Evolutionary conservation across 1,140 invertebrate species (phyloP).

Genomic region (Cyphomyrmex costatus): DNA sequence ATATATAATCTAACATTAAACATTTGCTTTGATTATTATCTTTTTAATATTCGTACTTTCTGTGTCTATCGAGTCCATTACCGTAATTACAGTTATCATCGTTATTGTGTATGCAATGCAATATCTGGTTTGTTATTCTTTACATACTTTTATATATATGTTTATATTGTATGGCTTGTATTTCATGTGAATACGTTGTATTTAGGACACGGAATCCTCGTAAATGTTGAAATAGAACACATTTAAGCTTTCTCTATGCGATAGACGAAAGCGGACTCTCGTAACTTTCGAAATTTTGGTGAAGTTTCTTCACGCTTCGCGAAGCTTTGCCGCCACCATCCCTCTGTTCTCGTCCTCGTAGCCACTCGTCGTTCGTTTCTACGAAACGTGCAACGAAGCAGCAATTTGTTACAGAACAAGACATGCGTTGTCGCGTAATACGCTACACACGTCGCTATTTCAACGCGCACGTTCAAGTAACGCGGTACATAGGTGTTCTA

Average conservation of each 20-base stretch:
- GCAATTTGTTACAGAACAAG: slow-evolving; percentile 62
- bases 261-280: slow-evolving; percentile 69
- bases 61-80: not conserved
- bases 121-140: not conserved
- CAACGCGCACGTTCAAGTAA: slow-evolving; percentile 9
- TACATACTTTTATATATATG: not conserved
- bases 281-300: slow-evolving; percentile 78
- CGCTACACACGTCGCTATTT: slow-evolving; percentile 33
- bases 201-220: slow-evolving; percentile 9
- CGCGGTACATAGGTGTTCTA: not conserved
- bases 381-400: slow-evolving; percentile 46
- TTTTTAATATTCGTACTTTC: not conserved
- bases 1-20: slow-evolving; percentile 4
- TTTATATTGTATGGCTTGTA: not conserved
- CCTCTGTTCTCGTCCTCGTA: not conserved
- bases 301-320: slow-evolving; percentile 67
- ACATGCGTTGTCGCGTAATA: slow-evolving; percentile 37
- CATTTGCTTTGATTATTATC: not conserved
- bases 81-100: not conserved
- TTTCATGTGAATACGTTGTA: not conserved
- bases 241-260: not conserved
- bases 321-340: not conserved
- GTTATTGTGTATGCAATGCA: not conserved
- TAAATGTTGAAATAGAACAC: not conserved
- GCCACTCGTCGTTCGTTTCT: slow-evolving; percentile 58